These are phyloP conservation scores for Apostichopus japonicus DNA, from an alignment of 35 echinoderm and acorn worm species.

Conservation along the genomic window DNA sequence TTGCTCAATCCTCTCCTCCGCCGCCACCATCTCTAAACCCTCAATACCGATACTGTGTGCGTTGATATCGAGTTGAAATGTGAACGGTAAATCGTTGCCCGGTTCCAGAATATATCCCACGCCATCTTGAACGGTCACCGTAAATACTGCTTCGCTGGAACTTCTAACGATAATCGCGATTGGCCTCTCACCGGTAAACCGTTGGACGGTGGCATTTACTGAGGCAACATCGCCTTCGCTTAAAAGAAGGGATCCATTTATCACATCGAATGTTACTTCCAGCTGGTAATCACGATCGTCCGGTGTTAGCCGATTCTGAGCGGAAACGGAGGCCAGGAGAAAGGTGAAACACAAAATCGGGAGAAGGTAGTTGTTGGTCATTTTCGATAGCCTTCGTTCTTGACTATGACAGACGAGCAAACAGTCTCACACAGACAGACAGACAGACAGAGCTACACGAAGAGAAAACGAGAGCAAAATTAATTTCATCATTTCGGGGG, in stretches of 20 bases:
- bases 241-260: not conserved
- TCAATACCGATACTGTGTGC: slow-evolving; percentile 28
- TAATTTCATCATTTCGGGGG: no score
- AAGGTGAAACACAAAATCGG: no score
- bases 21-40: slow-evolving; percentile 7
- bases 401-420: no score
- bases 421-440: no score
- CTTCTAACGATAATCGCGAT: slow-evolving; percentile 31
- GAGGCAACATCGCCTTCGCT: not conserved
- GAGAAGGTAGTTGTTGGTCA: no score
- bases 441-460: no score
- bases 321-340: no score
- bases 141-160: slow-evolving; percentile 10
- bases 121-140: not conserved
- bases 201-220: slow-evolving; percentile 19
- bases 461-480: no score
- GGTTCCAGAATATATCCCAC: slow-evolving; percentile 34
- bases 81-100: not conserved
- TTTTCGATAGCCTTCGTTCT: no score
- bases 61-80: not conserved
- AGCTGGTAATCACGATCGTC: not conserved
- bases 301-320: no score
- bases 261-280: not conserved
- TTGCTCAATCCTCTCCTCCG: slow-evolving; percentile 22
- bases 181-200: not conserved